Base-by-base conservation (phyloP, 1,140 invertebrate species). In the Lepidurus couesii region DNA sequence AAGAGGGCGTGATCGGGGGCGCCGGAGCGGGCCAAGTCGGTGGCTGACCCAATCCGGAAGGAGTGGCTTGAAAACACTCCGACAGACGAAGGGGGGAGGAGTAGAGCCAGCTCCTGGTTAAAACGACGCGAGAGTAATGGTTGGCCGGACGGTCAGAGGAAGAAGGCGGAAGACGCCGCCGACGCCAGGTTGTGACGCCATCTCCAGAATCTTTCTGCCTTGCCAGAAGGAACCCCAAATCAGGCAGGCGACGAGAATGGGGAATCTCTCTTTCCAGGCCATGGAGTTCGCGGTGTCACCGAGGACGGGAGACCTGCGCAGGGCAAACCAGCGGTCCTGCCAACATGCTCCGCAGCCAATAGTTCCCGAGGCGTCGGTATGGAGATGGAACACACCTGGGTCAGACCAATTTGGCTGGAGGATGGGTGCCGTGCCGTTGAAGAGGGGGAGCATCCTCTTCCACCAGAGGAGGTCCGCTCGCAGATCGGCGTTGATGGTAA, bases 121-220 rank as follows among this genome's bases (percentile, higher is more conserved):
- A n/a, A n/a, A n/a, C n/a, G n/a, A 24, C 1, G 5, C 26, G 74
- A 43, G n/a, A n/a, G n/a, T n/a, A n/a, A n/a, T n/a, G n/a, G n/a
- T n/a, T n/a, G n/a, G n/a, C n/a, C n/a, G n/a, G n/a, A n/a, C n/a
- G n/a, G n/a, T n/a, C n/a, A n/a, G n/a, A n/a, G n/a, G n/a, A n/a
- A n/a, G n/a, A n/a, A n/a, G n/a, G 74, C 26, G 0, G 26, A 43
- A 26, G 26, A 34, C 10, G 42, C 26, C 5, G 42, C 42, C 26
- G 74, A 26, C 26, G 74, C n/a, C 8, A 75, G 26, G 74, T 75
- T 75, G 74, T 75, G n/a, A n/a, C 74, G 74, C 74, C 8, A 4
- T n/a, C n/a, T n/a, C n/a, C 7, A 26, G 5, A 75, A 75, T 75
- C 0, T 75, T 75, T 26, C 74, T 10, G 26, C 74, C n/a, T 10